Percentiles rank a stretch among this genome's conserved stretches.
Conservation (phyloP, 2,797 vertebrate species). For the Pantherophis vulpinus region DNA sequence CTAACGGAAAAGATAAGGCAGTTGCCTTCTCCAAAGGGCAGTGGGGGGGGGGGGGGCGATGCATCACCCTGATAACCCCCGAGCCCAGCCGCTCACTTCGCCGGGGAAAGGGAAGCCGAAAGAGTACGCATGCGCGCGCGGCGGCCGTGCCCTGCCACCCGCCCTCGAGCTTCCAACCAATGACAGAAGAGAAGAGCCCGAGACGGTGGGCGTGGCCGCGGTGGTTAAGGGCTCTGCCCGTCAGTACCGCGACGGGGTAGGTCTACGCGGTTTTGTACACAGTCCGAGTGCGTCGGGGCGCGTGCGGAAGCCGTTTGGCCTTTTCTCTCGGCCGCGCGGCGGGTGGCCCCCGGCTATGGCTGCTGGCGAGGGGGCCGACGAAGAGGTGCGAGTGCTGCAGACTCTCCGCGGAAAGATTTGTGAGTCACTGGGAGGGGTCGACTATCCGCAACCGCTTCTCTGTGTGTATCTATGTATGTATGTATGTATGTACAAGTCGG, state of each 20-base stretch:
- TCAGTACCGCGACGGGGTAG: conserved; percentile 38
- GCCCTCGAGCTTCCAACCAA: not conserved
- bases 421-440: conserved; percentile 73
- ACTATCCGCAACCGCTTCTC: too few relatives aligned
- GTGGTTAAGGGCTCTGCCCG: conserved; percentile 30
- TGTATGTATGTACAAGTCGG: not conserved
- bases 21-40: not conserved
- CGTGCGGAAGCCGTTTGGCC: not conserved
- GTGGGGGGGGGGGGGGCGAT: not conserved
- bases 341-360: conserved; percentile 49
- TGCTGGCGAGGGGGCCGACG: conserved; percentile 62
- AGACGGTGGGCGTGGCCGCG: not conserved
- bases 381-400: conserved; percentile 88
- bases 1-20: not conserved
- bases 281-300: not conserved
- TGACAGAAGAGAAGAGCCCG: not conserved
- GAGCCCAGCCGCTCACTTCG: not conserved
- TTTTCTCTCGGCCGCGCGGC: conserved; percentile 22
- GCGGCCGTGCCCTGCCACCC: not conserved
- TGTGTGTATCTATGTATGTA: too few relatives aligned
- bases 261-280: not conserved
- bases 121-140: not conserved
- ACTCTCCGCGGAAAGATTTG: conserved; percentile 95
- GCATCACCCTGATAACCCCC: not conserved
- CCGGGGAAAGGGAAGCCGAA: not conserved